Base-by-base conservation (phyloP, 2,113 vertebrate species). In the Verasper variegatus region DNA sequence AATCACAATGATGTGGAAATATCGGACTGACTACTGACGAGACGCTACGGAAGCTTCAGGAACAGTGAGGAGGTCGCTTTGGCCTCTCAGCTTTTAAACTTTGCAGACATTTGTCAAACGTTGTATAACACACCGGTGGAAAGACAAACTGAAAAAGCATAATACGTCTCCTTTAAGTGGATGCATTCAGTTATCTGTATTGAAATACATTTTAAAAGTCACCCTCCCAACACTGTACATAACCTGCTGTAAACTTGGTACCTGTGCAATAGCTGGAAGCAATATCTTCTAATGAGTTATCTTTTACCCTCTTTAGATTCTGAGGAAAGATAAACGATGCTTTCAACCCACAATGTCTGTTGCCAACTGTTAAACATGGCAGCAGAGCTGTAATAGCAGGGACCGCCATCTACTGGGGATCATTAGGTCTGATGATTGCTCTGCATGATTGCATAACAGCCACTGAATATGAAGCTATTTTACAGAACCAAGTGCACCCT, bases 401-500 rank as follows among this genome's bases (percentile, higher is more conserved):
- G 74, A 59, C 74, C 82, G 71, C 78, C 64, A 69, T 87, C 87
- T 76, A 80, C 84, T 65, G 88, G 86, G 90, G 69, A 83, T 84
- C 88, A 85, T 91, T 90, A 89, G 80, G 67, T 56, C 82, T 80
- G 72, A 86, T 89, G 84, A 91, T 88, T 85, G 74, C 82, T 64
- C 62, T 86, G 77, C 84, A 81, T 83, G 86, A 88, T 87, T 87
- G 84, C 73, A 77, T 91, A 91, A 88, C 70, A 86, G 81, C 75
- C 56, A 58, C 62, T 47, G 47, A 88, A 87, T 81, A 84, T 83
- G 62, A 74, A 78, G 86, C 80, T 84, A 82, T 88, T 91, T 88
- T 80, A 86, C 74, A 81, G 64, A 24, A 66, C 23, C 49, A 83
- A 85, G 76, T 67, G 78, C 75, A 82, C 87, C 88, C 85, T 24